Percentiles rank a stretch among this genome's conserved stretches.
Conservation (phyloP, 2,113 vertebrate genomes). For the Chaetops frenatus region DNA sequence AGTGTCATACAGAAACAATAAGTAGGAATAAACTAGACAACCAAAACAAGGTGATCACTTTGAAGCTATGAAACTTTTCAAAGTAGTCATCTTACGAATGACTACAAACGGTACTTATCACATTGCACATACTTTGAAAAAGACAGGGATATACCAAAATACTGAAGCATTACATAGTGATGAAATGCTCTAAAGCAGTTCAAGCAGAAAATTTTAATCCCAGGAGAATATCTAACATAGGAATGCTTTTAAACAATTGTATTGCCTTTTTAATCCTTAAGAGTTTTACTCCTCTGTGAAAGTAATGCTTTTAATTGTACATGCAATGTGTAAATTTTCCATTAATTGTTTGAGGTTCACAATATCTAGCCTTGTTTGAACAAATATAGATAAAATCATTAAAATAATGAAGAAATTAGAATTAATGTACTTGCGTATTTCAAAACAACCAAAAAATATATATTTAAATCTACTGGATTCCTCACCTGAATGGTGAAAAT, state of each 20-base stretch:
- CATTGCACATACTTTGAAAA: background rate
- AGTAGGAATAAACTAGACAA: background rate
- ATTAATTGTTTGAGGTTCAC: background rate
- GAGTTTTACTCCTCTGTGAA: background rate
- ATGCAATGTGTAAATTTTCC: background rate
- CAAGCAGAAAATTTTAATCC: background rate
- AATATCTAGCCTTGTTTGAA: background rate
- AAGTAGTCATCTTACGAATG: background rate
- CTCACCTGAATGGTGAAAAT: background rate
- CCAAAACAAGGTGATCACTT: background rate
- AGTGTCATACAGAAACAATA: background rate
- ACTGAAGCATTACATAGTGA: background rate
- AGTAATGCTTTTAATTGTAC: accelerated
- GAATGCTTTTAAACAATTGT: background rate
- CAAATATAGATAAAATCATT: background rate
- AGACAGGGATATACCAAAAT: background rate
- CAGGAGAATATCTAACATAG: background rate
- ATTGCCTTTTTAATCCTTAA: background rate
- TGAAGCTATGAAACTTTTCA: background rate
- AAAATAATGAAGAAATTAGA: background rate
- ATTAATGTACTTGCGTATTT: background rate
- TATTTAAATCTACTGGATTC: background rate
- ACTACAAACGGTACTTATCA: background rate
- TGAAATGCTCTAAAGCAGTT: background rate
- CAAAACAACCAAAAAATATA: background rate